A percentile compares a stretch with the other conserved stretches of the same genome.
Conservation (phyloP, 1,140 invertebrate species). For the Agrypnia vestita region DNA sequence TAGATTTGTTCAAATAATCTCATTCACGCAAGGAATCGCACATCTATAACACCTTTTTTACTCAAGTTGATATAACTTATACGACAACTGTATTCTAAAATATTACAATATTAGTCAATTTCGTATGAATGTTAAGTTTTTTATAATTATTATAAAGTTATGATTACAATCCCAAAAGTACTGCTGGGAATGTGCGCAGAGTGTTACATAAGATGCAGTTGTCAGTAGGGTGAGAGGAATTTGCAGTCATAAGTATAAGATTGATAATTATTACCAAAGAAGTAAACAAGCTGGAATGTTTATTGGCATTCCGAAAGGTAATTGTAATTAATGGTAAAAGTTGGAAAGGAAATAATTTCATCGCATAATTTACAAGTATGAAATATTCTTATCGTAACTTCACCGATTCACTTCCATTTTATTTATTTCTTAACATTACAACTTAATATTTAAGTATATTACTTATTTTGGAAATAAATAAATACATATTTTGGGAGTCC, state of each 20-base stretch:
- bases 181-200: constrained; percentile 54
- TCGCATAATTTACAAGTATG: constrained; percentile 46
- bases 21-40: constrained; percentile 36
- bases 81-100: constrained; percentile 28
- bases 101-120: constrained; percentile 29
- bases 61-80: too few relatives aligned
- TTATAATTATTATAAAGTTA: constrained; percentile 33
- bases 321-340: constrained; percentile 33
- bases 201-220: background rate
- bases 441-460: constrained; percentile 58
- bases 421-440: constrained; percentile 55
- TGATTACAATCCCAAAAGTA: constrained; percentile 29
- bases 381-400: constrained; percentile 52
- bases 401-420: constrained; percentile 54
- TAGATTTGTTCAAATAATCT: constrained; percentile 17
- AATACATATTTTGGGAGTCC: constrained; percentile 49
- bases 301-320: constrained; percentile 39
- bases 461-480: constrained; percentile 61
- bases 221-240: constrained; percentile 5
- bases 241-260: background rate
- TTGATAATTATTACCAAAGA: constrained; percentile 27
- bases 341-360: constrained; percentile 39
- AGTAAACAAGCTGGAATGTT: constrained; percentile 45
- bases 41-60: background rate
- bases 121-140: constrained; percentile 38